Evolutionary conservation across 2,797 vertebrate species (phyloP).

Genomic region (Jordanella pulchra): DNA sequence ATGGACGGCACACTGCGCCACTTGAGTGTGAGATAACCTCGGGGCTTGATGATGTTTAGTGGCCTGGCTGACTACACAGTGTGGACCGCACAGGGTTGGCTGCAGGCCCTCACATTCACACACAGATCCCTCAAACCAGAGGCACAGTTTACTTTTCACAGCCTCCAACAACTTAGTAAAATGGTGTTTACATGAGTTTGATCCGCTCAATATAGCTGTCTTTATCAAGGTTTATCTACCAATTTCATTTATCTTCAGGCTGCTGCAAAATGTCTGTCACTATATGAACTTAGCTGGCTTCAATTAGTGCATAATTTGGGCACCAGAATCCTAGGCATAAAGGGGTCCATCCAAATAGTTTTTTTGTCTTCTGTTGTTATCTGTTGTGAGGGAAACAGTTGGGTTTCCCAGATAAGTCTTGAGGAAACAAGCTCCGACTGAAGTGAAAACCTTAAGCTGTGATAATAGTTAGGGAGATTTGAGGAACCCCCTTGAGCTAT

Average conservation of each 20-base stretch:
- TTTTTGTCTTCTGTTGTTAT: too few species aligned
- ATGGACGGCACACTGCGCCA: constrained; percentile 67
- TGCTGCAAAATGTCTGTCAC: constrained; percentile 52
- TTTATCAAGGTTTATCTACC: constrained; percentile 53
- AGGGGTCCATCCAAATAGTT: constrained; percentile 50
- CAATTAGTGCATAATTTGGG: constrained; percentile 26
- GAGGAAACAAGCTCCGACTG: constrained; percentile 56
- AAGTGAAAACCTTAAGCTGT: constrained; percentile 33
- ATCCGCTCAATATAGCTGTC: constrained; percentile 37
- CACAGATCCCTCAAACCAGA: constrained; percentile 43
- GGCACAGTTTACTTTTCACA: constrained; percentile 52
- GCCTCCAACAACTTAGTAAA: constrained; percentile 62
- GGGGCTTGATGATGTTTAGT: constrained; percentile 58
- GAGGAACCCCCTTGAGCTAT: not conserved
- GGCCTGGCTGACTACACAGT: constrained; percentile 58
- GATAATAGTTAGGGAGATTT: constrained; percentile 21
- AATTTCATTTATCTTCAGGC: constrained; percentile 50
- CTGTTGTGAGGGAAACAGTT: constrained; percentile 68
- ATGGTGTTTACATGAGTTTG: constrained; percentile 60
- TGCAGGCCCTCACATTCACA: constrained; percentile 48
- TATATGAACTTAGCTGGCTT: constrained; percentile 51
- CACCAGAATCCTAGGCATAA: constrained; percentile 23
- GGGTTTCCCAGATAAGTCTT: constrained; percentile 52
- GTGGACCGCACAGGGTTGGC: constrained; percentile 65
- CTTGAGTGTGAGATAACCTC: constrained; percentile 75